phyloP scores from a whole-genome alignment of 2,797 vertebrate genomes.

The Aldrovandia affinis region DNA sequence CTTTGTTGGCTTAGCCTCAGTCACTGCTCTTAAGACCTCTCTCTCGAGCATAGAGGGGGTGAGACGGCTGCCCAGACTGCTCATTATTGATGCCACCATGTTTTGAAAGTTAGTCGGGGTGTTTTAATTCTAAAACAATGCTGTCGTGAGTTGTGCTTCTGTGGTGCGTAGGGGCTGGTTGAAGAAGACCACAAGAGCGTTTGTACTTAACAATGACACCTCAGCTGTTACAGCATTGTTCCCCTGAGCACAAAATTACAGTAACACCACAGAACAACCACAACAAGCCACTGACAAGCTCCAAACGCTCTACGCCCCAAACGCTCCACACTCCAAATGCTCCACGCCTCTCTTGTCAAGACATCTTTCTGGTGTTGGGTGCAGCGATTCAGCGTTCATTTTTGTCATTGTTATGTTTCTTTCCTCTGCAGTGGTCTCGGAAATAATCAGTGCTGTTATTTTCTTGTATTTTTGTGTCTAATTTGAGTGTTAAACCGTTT shows the following conservation, averaged over 20 bases:
- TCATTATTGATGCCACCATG: background rate
- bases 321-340: background rate
- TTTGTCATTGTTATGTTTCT: slow-evolving; percentile 1
- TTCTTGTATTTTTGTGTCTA: background rate
- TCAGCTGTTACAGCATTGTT: background rate
- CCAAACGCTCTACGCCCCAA: background rate
- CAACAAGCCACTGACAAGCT: slow-evolving; percentile 9
- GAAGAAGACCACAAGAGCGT: background rate
- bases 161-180: background rate
- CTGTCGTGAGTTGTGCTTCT: background rate
- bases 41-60: background rate
- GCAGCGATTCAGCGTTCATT: background rate
- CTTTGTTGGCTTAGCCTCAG: background rate
- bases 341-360: slow-evolving; percentile 1
- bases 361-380: background rate
- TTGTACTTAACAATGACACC: slow-evolving; percentile 18
- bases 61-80: background rate
- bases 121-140: slow-evolving; percentile 14
- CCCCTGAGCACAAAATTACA: background rate
- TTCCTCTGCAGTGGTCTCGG: background rate
- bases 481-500: background rate
- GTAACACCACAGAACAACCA: background rate
- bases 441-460: background rate
- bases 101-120: slow-evolving; percentile 2
- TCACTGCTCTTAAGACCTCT: background rate